Evolutionary conservation across 2,113 vertebrate species (phyloP).

Genomic region (Serilophus lunatus): DNA sequence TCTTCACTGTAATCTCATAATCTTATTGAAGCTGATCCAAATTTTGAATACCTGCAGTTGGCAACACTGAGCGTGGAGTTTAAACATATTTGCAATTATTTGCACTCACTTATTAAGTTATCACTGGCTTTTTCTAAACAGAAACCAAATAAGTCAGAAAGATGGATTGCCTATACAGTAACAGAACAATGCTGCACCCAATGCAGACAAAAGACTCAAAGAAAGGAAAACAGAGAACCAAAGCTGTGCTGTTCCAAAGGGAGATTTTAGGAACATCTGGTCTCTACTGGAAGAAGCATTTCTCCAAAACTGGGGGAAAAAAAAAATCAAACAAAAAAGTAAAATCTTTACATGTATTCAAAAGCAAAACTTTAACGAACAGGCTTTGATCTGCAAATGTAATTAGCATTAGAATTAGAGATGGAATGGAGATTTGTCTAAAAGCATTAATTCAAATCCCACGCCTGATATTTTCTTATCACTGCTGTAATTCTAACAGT

Average conservation of each 20-base stretch:
- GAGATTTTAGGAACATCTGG: background rate
- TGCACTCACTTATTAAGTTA: background rate
- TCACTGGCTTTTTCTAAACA: background rate
- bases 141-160: background rate
- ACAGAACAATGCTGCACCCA: conserved; percentile 3
- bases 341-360: conserved; percentile 69
- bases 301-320: background rate
- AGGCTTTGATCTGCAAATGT: conserved; percentile 78
- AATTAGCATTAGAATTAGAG: conserved; percentile 80
- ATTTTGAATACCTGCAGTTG: background rate
- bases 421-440: conserved; percentile 78
- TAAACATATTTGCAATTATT: background rate
- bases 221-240: background rate
- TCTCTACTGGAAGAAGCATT: background rate
- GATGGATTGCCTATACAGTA: conserved; percentile 2
- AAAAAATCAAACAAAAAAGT: conserved; percentile 50
- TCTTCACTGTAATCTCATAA: background rate
- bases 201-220: background rate
- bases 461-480: conserved; percentile 76
- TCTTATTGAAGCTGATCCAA: background rate
- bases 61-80: background rate
- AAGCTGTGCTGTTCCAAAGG: background rate
- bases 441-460: conserved; percentile 80
- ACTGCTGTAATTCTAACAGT: conserved; percentile 58
- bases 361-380: conserved; percentile 71